Evolutionary conservation across 1,140 invertebrate species (phyloP).

Genomic region (Pseudomyrmex cubaensis): DNA sequence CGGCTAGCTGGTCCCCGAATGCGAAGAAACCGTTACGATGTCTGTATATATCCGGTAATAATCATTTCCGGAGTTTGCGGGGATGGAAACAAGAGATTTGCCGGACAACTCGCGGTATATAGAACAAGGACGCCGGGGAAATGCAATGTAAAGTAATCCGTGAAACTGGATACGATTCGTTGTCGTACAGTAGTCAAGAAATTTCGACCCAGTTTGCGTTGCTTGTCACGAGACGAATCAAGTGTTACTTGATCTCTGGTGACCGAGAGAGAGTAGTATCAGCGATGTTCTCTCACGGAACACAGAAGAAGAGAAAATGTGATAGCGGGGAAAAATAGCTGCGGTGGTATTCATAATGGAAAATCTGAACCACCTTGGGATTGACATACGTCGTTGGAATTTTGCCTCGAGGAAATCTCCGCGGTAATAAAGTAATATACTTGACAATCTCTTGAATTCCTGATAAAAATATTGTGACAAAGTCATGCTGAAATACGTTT

Average conservation of each 20-base stretch:
- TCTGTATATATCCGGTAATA: constrained; percentile 7
- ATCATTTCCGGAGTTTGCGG: constrained; percentile 14
- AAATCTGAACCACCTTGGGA: neutral
- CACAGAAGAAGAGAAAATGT: neutral
- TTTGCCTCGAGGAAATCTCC: no score
- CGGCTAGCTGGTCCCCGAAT: neutral
- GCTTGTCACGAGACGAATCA: neutral
- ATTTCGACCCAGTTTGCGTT: constrained; percentile 31
- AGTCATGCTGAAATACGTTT: no score
- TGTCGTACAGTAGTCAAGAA: constrained; percentile 21
- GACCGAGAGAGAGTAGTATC: neutral
- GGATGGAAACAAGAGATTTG: neutral
- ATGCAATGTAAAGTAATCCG: constrained; percentile 36
- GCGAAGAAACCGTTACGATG: neutral
- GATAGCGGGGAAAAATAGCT: neutral
- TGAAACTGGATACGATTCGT: constrained; percentile 25
- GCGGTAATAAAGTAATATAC: no score
- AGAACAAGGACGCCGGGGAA: neutral
- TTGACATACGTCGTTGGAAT: no score
- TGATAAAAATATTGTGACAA: no score
- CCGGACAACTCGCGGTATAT: neutral
- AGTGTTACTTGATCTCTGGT: constrained; percentile 8
- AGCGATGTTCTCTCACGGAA: constrained; percentile 25
- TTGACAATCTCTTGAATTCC: no score
- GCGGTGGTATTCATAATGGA: neutral